Conservation (phyloP, 2,888 invertebrate genomes). For the Thecophora atra region DNA sequence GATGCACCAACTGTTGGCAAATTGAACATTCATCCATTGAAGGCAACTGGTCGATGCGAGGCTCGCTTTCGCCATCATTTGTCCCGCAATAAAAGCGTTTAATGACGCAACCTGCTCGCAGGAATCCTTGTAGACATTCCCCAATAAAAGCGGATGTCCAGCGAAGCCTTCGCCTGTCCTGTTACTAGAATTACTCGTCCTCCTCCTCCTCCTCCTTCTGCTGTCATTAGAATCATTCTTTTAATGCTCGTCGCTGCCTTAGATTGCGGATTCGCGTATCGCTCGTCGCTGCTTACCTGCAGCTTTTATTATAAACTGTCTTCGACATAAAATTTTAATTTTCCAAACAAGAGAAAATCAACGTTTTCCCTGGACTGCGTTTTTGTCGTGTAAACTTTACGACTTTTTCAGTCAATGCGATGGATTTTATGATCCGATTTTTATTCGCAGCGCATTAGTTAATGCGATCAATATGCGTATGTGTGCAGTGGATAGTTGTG, state of each 20-base stretch:
- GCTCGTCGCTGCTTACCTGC: not conserved
- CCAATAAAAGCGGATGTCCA: conserved; percentile 28
- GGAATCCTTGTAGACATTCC: conserved; percentile 5
- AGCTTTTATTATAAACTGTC: conserved; percentile 9
- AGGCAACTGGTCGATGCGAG: not conserved
- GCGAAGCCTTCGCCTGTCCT: not conserved
- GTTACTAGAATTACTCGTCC: not conserved
- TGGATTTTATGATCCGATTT: conserved; percentile 14
- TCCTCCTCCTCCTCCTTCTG: not conserved
- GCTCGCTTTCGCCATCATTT: not conserved
- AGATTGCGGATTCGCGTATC: not conserved
- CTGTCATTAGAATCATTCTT: conserved; percentile 24
- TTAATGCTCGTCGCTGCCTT: not conserved
- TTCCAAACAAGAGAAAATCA: not conserved
- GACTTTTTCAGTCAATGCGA: not conserved
- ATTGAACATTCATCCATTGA: conserved; percentile 14
- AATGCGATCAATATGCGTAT: not conserved
- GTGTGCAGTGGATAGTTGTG: too few species aligned
- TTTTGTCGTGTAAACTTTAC: conserved; percentile 6
- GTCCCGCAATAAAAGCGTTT: conserved; percentile 23
- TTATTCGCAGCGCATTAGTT: conserved; percentile 1
- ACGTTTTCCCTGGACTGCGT: not conserved
- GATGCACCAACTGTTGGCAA: conserved; percentile 14
- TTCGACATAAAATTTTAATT: not conserved
- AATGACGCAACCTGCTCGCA: conserved; percentile 13